phyloP scores from a whole-genome alignment of 2,888 invertebrate genomes.

The Oxystoma pomonae region DNA sequence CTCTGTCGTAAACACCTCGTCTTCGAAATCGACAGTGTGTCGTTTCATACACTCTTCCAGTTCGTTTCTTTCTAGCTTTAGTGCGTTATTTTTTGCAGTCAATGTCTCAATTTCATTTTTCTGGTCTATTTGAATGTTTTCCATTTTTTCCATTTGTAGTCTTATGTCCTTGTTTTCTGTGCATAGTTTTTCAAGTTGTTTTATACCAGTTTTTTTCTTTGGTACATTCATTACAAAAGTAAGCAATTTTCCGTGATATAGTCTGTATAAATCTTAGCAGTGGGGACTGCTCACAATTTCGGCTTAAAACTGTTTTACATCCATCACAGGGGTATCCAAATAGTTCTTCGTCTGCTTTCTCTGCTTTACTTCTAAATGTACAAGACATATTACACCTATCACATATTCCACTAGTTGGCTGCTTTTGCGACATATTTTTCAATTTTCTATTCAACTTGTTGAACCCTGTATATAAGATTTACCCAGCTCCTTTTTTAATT shows the following conservation, averaged over 20 bases:
- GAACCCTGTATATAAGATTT: no score
- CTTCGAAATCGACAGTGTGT: no score
- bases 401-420: background rate
- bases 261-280: background rate
- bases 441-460: no score
- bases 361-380: background rate
- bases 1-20: no score
- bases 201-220: background rate
- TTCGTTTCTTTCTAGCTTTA: no score
- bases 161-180: background rate
- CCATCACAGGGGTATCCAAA: background rate
- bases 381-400: background rate
- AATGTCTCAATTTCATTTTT: background rate
- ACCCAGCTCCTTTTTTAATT: no score
- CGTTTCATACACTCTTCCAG: no score
- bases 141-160: background rate
- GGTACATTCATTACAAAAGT: background rate
- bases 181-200: background rate
- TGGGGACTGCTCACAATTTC: background rate
- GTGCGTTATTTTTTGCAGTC: background rate
- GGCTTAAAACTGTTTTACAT: background rate
- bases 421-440: background rate
- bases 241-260: background rate
- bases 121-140: background rate
- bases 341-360: background rate